Conservation (phyloP, 2,888 invertebrate species). For the Agrochola lychnidis region DNA sequence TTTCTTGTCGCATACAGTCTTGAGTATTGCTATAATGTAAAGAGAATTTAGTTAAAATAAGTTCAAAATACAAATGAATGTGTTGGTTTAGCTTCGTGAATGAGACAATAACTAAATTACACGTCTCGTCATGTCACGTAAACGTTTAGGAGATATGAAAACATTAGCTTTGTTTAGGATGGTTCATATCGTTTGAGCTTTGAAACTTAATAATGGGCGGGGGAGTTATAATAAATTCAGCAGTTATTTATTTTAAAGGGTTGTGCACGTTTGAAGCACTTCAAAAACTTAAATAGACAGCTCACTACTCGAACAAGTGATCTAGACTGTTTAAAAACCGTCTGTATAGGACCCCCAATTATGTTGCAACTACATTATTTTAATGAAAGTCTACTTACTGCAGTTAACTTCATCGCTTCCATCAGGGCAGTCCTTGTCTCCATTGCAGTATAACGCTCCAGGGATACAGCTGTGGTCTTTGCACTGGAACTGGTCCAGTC, state of each 20-base stretch:
- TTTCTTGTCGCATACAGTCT: constrained; percentile 93
- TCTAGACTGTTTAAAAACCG: background rate
- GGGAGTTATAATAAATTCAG: background rate
- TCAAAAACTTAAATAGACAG: background rate
- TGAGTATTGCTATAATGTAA: constrained; percentile 86
- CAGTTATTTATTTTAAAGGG: background rate
- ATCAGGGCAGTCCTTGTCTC: constrained; percentile 95
- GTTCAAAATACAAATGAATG: background rate
- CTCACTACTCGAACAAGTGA: background rate
- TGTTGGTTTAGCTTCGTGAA: background rate
- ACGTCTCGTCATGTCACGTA: background rate
- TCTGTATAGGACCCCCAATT: background rate
- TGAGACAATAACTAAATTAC: background rate
- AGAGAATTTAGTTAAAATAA: background rate
- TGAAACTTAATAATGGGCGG: constrained; percentile 8
- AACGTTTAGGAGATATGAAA: constrained; percentile 1
- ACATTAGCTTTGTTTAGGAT: constrained; percentile 1
- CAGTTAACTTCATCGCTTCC: constrained; percentile 96
- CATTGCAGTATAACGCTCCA: constrained; percentile 95
- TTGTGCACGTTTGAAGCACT: background rate
- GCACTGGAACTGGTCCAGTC: constrained; percentile 97
- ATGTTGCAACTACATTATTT: background rate
- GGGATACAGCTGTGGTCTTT: constrained; percentile 95
- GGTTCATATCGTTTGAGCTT: background rate
- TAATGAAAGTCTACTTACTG: constrained; percentile 87